phyloP scores from a whole-genome alignment of 2,113 vertebrate genomes.

The Noctilio leporinus region DNA sequence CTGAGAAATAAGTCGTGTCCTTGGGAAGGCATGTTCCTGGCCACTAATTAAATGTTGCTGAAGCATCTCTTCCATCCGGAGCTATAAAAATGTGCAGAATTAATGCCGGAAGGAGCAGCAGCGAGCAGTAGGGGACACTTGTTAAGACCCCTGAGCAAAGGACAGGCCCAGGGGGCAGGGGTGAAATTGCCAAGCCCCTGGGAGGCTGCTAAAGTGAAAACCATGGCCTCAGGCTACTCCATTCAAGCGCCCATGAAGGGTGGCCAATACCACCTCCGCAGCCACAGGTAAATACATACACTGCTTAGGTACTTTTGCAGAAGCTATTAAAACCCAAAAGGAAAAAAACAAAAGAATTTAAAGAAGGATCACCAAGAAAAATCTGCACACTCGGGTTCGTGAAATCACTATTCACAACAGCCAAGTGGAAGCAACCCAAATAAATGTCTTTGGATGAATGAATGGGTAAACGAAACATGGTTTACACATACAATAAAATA shows the following conservation, averaged over 20 bases:
- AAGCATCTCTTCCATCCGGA: constrained; percentile 46
- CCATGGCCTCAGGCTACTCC: background rate
- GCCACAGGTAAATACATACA: background rate
- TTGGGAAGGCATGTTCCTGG: constrained; percentile 64
- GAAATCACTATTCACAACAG: background rate
- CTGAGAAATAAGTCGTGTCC: constrained; percentile 59
- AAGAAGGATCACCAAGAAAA: background rate
- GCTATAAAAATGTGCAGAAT: constrained; percentile 57
- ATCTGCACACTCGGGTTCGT: background rate
- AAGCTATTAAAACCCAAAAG: background rate
- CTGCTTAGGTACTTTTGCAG: background rate
- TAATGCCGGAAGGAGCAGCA: constrained; percentile 31
- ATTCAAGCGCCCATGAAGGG: background rate
- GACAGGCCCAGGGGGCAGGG: background rate
- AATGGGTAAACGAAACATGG: background rate
- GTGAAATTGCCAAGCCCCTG: background rate
- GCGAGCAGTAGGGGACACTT: background rate
- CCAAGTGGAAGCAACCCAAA: background rate
- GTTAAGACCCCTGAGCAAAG: background rate
- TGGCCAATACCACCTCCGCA: background rate
- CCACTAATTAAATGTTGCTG: constrained; percentile 64
- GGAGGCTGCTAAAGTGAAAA: background rate
- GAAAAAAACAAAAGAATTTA: background rate
- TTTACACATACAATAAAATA: background rate
- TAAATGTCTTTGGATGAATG: background rate